Evolutionary conservation across 2,888 invertebrate species (phyloP).

Genomic region (Amblyjoppa fuscipennis): DNA sequence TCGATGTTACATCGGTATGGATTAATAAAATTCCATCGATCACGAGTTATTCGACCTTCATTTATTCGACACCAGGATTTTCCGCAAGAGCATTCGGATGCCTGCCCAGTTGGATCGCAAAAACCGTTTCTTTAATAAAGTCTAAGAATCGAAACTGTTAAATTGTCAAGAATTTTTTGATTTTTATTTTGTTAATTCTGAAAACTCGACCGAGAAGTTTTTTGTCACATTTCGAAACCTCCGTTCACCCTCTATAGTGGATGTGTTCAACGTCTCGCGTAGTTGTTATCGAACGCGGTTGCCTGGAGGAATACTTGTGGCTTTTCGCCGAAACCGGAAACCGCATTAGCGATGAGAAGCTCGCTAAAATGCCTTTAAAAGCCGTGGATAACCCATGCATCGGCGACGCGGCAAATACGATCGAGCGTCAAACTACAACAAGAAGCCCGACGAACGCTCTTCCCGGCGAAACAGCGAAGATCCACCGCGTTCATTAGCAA

Average conservation of each 20-base stretch:
- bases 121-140: not conserved
- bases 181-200: not conserved
- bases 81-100: not conserved
- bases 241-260: not conserved
- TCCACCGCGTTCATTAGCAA: not conserved
- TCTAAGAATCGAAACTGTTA: not conserved
- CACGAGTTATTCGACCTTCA: not conserved
- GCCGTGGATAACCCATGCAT: not conserved
- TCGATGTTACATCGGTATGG: slow-evolving; percentile 3
- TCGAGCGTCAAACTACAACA: not conserved
- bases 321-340: slow-evolving; percentile 31
- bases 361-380: not conserved
- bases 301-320: slow-evolving; percentile 12
- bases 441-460: not conserved
- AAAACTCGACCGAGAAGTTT: not conserved
- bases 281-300: not conserved
- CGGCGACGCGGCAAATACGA: not conserved
- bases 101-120: not conserved
- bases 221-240: not conserved
- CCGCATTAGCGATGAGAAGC: slow-evolving; percentile 32
- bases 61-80: not conserved
- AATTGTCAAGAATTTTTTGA: not conserved
- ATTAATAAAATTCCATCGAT: slow-evolving; percentile 6
- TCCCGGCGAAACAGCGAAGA: not conserved
- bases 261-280: not conserved